These are phyloP conservation scores for Zaprionus vittiger DNA, from an alignment of 1,140 invertebrate genomes.

Conservation along the genomic window DNA sequence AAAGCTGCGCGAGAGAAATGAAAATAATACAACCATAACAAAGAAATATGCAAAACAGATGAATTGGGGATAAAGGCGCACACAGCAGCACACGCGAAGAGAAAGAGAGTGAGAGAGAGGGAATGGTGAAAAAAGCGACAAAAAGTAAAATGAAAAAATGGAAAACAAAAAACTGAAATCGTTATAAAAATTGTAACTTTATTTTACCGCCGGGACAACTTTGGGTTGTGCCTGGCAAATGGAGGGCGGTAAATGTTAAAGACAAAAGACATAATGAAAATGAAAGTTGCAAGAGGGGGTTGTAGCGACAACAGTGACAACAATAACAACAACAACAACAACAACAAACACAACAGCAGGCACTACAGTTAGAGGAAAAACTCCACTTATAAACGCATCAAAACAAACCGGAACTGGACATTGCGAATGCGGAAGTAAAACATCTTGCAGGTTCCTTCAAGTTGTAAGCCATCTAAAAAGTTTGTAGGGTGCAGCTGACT, in stretches of 20 bases:
- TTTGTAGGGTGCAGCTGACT: neutral
- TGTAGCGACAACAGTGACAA: conserved; percentile 9
- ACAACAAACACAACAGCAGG: neutral
- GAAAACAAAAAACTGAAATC: conserved; percentile 58
- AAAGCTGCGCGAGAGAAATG: conserved; percentile 31
- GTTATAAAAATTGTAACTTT: conserved; percentile 72
- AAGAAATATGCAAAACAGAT: conserved; percentile 81
- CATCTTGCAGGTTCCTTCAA: conserved; percentile 18
- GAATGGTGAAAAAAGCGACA: conserved; percentile 11
- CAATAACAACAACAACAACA: conserved; percentile 1
- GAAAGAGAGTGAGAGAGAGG: neutral
- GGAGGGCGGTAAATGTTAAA: conserved; percentile 39
- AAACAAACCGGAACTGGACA: conserved; percentile 38
- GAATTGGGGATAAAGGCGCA: conserved; percentile 68
- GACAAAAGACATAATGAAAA: conserved; percentile 60
- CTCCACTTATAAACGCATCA: conserved; percentile 37
- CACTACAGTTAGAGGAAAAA: conserved; percentile 18
- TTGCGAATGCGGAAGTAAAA: conserved; percentile 18
- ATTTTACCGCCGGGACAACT: conserved; percentile 51
- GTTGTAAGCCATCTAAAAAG: conserved; percentile 6
- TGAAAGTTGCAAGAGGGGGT: conserved; percentile 35
- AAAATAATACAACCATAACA: conserved; percentile 78
- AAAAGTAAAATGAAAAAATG: conserved; percentile 21
- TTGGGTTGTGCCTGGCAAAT: conserved; percentile 45
- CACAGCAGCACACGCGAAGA: conserved; percentile 27